Conservation (phyloP, 2,888 invertebrate genomes). For the Syritta pipiens region DNA sequence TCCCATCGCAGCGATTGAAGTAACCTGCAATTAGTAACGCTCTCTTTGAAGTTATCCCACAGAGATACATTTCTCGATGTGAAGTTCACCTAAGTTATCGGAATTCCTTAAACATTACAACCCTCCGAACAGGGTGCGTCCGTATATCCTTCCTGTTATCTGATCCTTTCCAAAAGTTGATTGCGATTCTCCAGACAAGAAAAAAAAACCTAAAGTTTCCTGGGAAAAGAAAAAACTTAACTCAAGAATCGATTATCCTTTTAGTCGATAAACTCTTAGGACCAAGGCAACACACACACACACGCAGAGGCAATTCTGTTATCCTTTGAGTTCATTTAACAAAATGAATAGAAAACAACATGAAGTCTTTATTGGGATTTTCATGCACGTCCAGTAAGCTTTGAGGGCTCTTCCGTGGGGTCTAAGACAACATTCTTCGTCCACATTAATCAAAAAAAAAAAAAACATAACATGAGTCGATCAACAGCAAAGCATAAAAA, state of each 20-base stretch:
- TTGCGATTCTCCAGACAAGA: background rate
- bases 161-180: slow-evolving; percentile 7
- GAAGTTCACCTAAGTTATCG: slow-evolving; percentile 18
- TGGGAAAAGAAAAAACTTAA: slow-evolving; percentile 9
- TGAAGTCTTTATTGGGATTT: slow-evolving; percentile 26
- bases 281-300: background rate
- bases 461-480: background rate
- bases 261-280: background rate
- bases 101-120: background rate
- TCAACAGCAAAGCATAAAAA: background rate
- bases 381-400: slow-evolving; percentile 23
- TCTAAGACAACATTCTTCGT: slow-evolving; percentile 17
- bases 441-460: slow-evolving; percentile 22
- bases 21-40: slow-evolving; percentile 35
- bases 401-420: slow-evolving; percentile 26
- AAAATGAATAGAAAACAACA: slow-evolving; percentile 42
- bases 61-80: background rate
- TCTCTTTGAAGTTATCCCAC: slow-evolving; percentile 6
- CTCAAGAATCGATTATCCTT: slow-evolving; percentile 36
- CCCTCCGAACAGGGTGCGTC: background rate
- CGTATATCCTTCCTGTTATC: background rate
- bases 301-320: slow-evolving; percentile 5
- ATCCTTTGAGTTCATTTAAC: slow-evolving; percentile 44
- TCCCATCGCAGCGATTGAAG: slow-evolving; percentile 38
- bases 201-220: background rate